Base-by-base conservation (phyloP, 2,797 vertebrate genomes). In the Malacoctenus gilli region DNA sequence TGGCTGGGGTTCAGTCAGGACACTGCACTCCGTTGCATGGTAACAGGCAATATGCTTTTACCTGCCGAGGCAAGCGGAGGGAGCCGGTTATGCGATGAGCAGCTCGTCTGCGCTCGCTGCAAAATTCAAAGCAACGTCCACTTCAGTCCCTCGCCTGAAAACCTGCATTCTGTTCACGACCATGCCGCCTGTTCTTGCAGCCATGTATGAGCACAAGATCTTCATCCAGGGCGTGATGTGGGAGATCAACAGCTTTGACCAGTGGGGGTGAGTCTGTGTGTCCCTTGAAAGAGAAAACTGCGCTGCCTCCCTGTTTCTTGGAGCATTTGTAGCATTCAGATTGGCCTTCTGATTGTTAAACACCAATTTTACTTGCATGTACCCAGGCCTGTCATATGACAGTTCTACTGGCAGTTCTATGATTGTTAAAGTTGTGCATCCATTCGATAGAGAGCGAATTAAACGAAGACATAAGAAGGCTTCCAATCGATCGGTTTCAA, bases 181-280 rank as follows among this genome's bases (percentile, higher is more conserved):
- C 5, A 28, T 9, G 25, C 6, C 9, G 25, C 21, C 52, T 8
- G 39, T 18, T 77, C 4, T 60, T 37, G 23, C 79, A 93, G 96
- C 96, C 1, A 93, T 99, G 95, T 98, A 99, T 34, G 97, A 99
- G 57, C 97, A 99, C 87, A 99, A 99, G 92, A 99, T 98, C 91
- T 99, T 98, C 74, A 85, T 98, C 65, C 97, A 99, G 90, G 97
- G 97, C 20, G 19, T 95, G 31, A 91, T 99, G 77, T 99, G 97
- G 97, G 96, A 98, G 67, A 95, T 99, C 83, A 99, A 99, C 93
- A 99, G 96, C 75, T 99, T 96, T 36, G 97, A 99, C 87, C 97
- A 99, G 85, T 98, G 97, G 97, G 97, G 97, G 97, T 99, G 84
- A 96, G 96, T 75, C 25, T 12, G 1, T 37, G 41, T 22, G 8